A percentile compares a stretch with the other conserved stretches of the same genome.
Conservation (phyloP, 2,888 invertebrate genomes). For the Thecophora atra region DNA sequence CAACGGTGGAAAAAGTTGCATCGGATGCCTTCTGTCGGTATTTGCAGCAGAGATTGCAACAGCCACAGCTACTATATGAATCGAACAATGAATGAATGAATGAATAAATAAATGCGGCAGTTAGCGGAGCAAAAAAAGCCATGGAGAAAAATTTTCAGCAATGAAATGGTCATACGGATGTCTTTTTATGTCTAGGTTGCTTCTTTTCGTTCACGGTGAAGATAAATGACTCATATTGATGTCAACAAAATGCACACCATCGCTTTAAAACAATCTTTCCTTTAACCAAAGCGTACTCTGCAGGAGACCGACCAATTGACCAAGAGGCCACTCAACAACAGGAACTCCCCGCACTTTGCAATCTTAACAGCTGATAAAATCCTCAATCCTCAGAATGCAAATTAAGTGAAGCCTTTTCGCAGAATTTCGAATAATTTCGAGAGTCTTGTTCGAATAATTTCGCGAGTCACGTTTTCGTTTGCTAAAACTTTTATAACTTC, state of each 20-base stretch:
- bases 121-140: background rate
- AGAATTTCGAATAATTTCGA: too few relatives aligned
- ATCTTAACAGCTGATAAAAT: background rate
- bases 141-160: background rate
- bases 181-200: background rate
- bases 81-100: background rate
- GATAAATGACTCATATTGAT: slow-evolving; percentile 34
- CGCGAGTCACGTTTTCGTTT: too few relatives aligned
- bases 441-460: too few relatives aligned
- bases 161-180: background rate
- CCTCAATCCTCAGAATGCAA: slow-evolving; percentile 1
- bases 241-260: slow-evolving; percentile 28
- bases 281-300: background rate
- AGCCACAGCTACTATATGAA: slow-evolving; percentile 4
- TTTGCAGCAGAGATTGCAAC: background rate
- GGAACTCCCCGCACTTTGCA: background rate
- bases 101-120: background rate
- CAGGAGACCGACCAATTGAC: background rate
- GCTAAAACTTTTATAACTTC: too few relatives aligned
- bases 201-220: background rate
- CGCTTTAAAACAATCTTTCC: slow-evolving; percentile 28
- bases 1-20: background rate
- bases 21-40: background rate
- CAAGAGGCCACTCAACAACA: background rate
- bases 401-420: background rate